A percentile compares a stretch with the other conserved stretches of the same genome.
Conservation (phyloP, 2,797 vertebrate species). For the Acanthornis magna region DNA sequence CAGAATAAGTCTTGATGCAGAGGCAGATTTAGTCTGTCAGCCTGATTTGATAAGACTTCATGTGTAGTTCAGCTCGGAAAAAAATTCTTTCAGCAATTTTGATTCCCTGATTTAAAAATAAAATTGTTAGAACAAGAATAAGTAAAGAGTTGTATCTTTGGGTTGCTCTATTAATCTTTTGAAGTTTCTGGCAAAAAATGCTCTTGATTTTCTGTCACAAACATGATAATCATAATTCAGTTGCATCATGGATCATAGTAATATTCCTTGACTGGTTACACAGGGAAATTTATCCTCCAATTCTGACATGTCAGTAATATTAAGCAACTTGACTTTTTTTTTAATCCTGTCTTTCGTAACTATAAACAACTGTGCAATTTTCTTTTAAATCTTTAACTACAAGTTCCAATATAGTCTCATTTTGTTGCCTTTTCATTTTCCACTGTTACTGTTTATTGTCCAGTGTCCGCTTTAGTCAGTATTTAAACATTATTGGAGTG, state of each 20-base stretch:
- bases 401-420: not conserved
- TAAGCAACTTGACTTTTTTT: not conserved
- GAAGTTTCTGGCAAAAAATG: not conserved
- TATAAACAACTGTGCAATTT: not conserved
- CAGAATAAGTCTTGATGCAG: conserved; percentile 63
- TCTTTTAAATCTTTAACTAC: not conserved
- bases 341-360: not conserved
- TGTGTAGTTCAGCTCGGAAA: conserved; percentile 9
- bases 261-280: conserved; percentile 1
- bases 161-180: not conserved
- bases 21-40: conserved; percentile 59
- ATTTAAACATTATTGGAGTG: not conserved
- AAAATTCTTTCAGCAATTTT: not conserved
- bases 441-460: not conserved
- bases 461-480: not conserved
- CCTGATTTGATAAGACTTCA: conserved; percentile 62
- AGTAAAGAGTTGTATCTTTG: not conserved
- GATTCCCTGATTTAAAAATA: conserved; percentile 43
- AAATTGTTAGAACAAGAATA: conserved; percentile 2
- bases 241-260: conserved; percentile 13
- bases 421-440: not conserved
- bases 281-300: conserved; percentile 22
- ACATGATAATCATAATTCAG: not conserved
- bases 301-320: conserved; percentile 18
- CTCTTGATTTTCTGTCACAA: conserved; percentile 16